Percentiles rank a stretch among this genome's conserved stretches.
Conservation (phyloP, 2,797 vertebrate genomes). For the Coilia nasus region DNA sequence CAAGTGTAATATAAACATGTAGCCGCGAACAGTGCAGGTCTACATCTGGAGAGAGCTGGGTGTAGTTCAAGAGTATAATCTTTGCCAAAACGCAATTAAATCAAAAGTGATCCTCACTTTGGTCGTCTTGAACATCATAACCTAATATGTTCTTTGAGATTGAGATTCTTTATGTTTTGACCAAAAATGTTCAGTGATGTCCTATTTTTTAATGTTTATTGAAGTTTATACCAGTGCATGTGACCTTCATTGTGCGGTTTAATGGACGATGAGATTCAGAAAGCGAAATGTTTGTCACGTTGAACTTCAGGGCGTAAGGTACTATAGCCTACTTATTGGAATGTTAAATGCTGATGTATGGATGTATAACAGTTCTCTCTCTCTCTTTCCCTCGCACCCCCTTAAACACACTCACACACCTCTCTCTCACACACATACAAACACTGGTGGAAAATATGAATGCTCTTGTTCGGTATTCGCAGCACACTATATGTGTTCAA, state of each 20-base stretch:
- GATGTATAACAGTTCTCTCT: not conserved
- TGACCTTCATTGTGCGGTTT: too few species aligned
- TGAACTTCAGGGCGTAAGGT: not conserved
- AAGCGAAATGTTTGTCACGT: not conserved
- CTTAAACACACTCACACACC: too few species aligned
- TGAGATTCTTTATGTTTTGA: not conserved
- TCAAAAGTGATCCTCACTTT: not conserved
- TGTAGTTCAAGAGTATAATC: not conserved
- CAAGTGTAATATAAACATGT: not conserved
- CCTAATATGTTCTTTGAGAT: not conserved
- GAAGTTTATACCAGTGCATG: too few species aligned
- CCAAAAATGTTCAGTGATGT: not conserved
- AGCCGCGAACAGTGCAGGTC: not conserved
- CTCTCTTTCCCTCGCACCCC: not conserved
- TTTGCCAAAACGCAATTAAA: not conserved
- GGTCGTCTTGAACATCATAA: not conserved
- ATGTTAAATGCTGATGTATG: not conserved
- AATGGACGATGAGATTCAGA: too few species aligned
- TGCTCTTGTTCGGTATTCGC: too few species aligned
- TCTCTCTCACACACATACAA: conserved; percentile 29
- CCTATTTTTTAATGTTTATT: too few species aligned
- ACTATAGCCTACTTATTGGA: not conserved
- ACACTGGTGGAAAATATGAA: not conserved
- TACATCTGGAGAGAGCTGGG: not conserved
- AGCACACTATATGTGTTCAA: too few species aligned